Conservation (phyloP, 2,113 vertebrate species). For the Thoracochromis brauschi region DNA sequence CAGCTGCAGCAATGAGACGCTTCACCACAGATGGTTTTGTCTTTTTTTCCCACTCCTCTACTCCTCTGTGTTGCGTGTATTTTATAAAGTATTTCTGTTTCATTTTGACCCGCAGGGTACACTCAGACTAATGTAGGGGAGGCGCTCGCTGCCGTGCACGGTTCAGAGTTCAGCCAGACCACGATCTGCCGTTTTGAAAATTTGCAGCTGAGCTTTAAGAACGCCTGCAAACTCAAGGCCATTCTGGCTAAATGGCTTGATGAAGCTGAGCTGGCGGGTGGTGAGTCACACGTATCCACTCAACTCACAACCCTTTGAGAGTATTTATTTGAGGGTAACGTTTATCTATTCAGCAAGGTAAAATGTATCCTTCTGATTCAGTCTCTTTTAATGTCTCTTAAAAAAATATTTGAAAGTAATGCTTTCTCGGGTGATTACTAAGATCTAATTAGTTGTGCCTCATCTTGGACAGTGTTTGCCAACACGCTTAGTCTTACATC, state of each 20-base stretch:
- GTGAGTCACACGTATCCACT: constrained; percentile 61
- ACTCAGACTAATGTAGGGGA: constrained; percentile 98
- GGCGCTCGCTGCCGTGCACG: constrained; percentile 92
- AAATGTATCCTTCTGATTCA: neutral
- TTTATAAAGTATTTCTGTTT: neutral
- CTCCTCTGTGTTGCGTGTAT: neutral
- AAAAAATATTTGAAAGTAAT: neutral
- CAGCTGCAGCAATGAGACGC: neutral
- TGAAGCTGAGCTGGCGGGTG: constrained; percentile 95
- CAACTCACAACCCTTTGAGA: neutral
- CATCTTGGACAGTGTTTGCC: neutral
- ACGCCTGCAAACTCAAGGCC: constrained; percentile 93
- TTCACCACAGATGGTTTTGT: neutral
- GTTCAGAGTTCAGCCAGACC: constrained; percentile 97
- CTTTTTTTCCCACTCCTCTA: neutral
- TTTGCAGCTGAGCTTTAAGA: constrained; percentile 96
- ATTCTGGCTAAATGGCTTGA: constrained; percentile 96
- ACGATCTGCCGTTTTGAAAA: constrained; percentile 98
- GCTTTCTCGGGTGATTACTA: neutral
- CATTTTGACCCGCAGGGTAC: constrained; percentile 75
- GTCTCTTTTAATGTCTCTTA: neutral
- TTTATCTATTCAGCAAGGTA: neutral
- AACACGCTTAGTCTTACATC: neutral
- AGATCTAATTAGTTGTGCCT: neutral
- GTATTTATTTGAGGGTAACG: neutral